phyloP scores from a whole-genome alignment of 92 coral and sea anemone species.

The Scolanthus callimorphus region DNA sequence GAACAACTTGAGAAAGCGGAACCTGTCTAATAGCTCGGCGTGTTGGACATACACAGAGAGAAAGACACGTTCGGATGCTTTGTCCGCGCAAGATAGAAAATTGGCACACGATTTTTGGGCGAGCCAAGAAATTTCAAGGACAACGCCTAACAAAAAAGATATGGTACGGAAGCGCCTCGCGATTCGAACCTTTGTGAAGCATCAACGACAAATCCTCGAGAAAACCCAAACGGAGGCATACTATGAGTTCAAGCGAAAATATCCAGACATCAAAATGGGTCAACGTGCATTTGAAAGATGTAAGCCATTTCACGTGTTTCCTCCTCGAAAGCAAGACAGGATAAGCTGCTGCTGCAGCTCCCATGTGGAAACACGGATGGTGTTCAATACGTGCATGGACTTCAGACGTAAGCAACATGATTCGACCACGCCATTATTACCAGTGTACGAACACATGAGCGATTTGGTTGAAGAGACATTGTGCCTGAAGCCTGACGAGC shows the following conservation, averaged over 20 bases:
- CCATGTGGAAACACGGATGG: neutral
- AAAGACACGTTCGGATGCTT: neutral
- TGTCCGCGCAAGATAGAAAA: neutral
- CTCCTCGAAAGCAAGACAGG: neutral
- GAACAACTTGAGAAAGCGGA: neutral
- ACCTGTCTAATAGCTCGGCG: neutral
- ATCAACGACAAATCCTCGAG: neutral
- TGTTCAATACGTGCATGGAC: neutral
- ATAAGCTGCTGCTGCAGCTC: too few species aligned
- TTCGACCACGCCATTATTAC: neutral
- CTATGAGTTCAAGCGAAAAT: neutral
- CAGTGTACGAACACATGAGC: neutral
- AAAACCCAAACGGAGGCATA: neutral
- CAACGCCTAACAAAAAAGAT: neutral
- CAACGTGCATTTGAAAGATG: neutral
- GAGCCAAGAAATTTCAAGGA: neutral
- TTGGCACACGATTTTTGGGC: neutral
- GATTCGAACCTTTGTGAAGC: neutral
- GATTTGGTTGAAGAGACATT: neutral
- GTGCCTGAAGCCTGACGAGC: neutral
- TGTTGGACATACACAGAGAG: conserved; percentile 1
- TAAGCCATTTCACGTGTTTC: neutral
- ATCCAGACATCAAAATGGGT: too few species aligned
- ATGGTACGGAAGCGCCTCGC: neutral
- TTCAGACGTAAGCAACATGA: neutral